phyloP scores from a whole-genome alignment of 2,888 invertebrate species.

The Phaedon cochleariae region DNA sequence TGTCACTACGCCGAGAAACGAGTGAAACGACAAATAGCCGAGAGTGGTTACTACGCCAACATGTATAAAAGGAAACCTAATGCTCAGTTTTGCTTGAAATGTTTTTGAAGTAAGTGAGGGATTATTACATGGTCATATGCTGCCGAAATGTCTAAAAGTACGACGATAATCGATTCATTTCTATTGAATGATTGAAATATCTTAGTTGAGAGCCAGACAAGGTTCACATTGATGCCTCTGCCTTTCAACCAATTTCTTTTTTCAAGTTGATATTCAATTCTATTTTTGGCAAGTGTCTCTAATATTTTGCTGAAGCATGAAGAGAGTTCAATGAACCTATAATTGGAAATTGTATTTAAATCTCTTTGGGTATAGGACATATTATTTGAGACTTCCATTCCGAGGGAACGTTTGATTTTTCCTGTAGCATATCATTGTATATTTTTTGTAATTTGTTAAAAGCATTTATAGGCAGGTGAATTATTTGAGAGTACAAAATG shows the following conservation, averaged over 20 bases:
- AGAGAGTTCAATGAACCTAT: not conserved
- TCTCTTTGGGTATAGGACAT: not conserved
- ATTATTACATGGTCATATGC: slow-evolving; percentile 17
- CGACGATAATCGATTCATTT: not conserved
- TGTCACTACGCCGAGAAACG: too few relatives aligned
- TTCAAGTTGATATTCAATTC: slow-evolving; percentile 11
- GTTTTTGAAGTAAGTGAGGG: not conserved
- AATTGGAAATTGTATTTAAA: not conserved
- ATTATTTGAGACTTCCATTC: not conserved
- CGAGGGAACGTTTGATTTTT: not conserved
- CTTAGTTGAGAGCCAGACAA: not conserved
- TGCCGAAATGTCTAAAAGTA: slow-evolving; percentile 7
- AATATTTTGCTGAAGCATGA: slow-evolving; percentile 10
- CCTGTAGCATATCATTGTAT: not conserved
- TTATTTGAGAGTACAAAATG: too few relatives aligned
- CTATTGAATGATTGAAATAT: not conserved
- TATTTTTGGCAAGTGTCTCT: slow-evolving; percentile 3
- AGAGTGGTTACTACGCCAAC: too few relatives aligned
- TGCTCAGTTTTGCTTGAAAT: too few relatives aligned
- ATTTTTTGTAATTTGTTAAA: not conserved
- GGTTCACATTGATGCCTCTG: slow-evolving; percentile 8
- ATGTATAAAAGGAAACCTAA: too few relatives aligned
- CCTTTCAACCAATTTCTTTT: slow-evolving; percentile 10
- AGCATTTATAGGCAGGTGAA: not conserved
- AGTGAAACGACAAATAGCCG: too few relatives aligned